These are phyloP conservation scores for Zootermopsis nevadensis DNA, from an alignment of 2,888 invertebrate species.

Conservation along the genomic window DNA sequence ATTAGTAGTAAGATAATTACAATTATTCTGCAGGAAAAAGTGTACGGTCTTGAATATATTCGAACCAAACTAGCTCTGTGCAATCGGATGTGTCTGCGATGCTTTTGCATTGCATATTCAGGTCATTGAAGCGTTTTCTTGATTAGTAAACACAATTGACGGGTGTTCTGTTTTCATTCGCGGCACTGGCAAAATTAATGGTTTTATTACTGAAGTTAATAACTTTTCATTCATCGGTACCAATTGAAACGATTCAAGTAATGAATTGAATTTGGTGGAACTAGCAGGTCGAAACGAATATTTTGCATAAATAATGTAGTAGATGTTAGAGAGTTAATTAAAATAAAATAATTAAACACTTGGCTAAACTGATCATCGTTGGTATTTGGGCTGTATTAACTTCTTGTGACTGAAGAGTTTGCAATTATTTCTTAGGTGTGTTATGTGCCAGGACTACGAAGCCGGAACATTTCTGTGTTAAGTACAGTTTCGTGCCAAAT, in stretches of 20 bases:
- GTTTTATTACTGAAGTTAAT: background rate
- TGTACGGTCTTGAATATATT: too few species aligned
- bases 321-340: background rate
- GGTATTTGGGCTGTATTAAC: background rate
- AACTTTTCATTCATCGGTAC: background rate
- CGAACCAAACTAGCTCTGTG: too few species aligned
- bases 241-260: background rate
- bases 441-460: background rate
- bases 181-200: background rate
- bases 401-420: background rate
- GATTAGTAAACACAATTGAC: too few species aligned
- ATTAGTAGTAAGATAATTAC: too few species aligned
- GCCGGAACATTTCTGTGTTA: background rate
- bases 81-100: too few species aligned
- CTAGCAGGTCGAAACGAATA: background rate
- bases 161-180: too few species aligned
- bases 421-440: background rate
- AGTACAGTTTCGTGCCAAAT: too few species aligned
- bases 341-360: background rate
- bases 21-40: too few species aligned
- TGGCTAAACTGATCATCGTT: background rate
- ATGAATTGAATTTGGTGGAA: background rate
- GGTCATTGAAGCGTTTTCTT: too few species aligned
- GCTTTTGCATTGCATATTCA: too few species aligned
- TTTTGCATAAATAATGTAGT: background rate